A percentile compares a stretch with the other conserved stretches of the same genome.
Conservation (phyloP, 2,888 invertebrate species). For the Drosophila formosana region DNA sequence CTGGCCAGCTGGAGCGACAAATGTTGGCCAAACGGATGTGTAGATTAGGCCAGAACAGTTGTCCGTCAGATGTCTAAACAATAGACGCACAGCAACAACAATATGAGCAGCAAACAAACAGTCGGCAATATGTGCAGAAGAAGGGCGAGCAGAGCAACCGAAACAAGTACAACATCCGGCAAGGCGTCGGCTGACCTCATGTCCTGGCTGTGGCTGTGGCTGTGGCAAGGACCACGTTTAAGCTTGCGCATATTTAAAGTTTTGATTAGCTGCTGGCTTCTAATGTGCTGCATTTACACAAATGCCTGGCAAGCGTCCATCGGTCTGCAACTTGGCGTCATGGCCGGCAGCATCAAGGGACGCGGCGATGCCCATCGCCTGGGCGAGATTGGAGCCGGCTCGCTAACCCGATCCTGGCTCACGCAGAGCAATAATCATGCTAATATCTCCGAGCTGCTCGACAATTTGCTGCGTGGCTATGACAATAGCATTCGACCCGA, state of each 20-base stretch:
- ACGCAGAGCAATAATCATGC: constrained; percentile 89
- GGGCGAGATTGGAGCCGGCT: constrained; percentile 49
- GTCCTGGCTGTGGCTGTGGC: constrained; percentile 27
- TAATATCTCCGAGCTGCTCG: constrained; percentile 90
- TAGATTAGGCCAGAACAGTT: constrained; percentile 72
- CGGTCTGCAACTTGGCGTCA: constrained; percentile 54
- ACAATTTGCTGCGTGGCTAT: constrained; percentile 91
- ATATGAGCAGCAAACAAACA: constrained; percentile 46
- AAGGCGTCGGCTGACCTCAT: constrained; percentile 70
- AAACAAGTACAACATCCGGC: constrained; percentile 62
- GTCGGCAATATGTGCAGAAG: constrained; percentile 63
- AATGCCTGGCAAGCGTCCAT: constrained; percentile 73
- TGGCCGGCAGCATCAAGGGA: constrained; percentile 79
- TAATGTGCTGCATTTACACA: constrained; percentile 74
- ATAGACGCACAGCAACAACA: constrained; percentile 57
- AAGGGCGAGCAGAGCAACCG: constrained; percentile 35
- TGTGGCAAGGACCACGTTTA: constrained; percentile 64
- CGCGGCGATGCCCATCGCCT: constrained; percentile 73
- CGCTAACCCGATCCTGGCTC: constrained; percentile 76
- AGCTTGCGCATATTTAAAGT: constrained; percentile 79
- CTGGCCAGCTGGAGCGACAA: constrained; percentile 65
- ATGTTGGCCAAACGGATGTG: constrained; percentile 76
- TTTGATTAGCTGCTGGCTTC: constrained; percentile 78
- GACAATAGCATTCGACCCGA: constrained; percentile 93
- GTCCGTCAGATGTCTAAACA: constrained; percentile 68